Conservation (phyloP, 2,113 vertebrate species). For the Mesocricetus auratus region DNA sequence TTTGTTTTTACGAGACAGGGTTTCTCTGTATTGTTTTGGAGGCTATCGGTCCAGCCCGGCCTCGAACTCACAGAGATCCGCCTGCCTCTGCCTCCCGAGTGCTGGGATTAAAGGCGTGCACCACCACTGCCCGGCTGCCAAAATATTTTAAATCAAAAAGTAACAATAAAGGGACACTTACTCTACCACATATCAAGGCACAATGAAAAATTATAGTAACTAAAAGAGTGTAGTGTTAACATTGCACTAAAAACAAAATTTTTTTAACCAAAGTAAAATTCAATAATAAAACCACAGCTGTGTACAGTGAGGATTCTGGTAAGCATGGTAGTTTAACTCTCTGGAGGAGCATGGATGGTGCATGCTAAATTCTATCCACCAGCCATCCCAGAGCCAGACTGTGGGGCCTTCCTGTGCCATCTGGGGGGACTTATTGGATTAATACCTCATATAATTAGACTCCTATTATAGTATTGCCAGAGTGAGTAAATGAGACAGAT, state of each 20-base stretch:
- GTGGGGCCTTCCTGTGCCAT: background rate
- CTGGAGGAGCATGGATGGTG: background rate
- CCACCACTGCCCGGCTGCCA: no score
- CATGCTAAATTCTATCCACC: conserved; percentile 35
- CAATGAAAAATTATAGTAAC: background rate
- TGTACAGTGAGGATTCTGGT: background rate
- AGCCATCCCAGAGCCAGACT: background rate
- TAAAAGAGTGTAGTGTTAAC: background rate
- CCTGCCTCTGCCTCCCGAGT: no score
- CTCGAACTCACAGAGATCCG: no score
- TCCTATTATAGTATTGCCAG: background rate
- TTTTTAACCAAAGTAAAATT: background rate
- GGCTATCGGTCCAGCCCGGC: no score
- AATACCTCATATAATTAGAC: background rate
- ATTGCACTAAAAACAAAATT: background rate
- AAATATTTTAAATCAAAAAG: conserved; percentile 23
- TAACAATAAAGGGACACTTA: background rate
- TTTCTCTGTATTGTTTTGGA: no score
- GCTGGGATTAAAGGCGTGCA: no score
- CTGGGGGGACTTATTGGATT: background rate
- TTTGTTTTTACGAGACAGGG: no score
- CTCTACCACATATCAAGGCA: background rate
- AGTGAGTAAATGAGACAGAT: background rate
- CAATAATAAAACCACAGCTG: background rate
- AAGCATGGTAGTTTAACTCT: background rate